Evolutionary conservation across 2,888 invertebrate species (phyloP), one percentile per base, ranked within the genome.

Genomic region (Lasioglossum calceatum): DNA sequence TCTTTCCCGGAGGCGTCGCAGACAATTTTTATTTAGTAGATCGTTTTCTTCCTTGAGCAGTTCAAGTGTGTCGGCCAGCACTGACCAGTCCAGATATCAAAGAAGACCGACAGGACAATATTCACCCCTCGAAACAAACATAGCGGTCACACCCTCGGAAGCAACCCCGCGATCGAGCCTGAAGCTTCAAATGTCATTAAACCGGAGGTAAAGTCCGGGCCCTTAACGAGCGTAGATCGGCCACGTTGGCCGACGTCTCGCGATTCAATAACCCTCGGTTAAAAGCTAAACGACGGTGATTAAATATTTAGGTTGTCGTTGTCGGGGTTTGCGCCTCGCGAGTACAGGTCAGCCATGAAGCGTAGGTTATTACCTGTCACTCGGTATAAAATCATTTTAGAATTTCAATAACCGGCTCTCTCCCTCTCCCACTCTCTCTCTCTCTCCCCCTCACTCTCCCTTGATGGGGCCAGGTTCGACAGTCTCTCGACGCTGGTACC

Each of bases 381-480:
- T 92, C 91, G 93, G 85, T 92, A 93, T 94, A 93, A 94, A 94
- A 94, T 94, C 94, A 94, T 93, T 93, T 92, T 91, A 92, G 93
- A 93, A 93, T 94, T 94, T 94, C 93, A 93, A 94, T 94, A 94
- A 93, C 90, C 92, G 81, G 75, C 82, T 72, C 12, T 10, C 39
- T 12, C 67, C 2, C 90, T 91, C 79, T 76, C 82, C 54, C 10
- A 2, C 36, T 32, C 79, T 76, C 81, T 73, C 32, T 16, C 5
- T 19, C 91, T 36, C 36, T 77, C 82, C 67, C 19, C 1, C 23
- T 4, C 77, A 75, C 54, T 23, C 54, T n/a, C n/a, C n/a, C 58
- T 58, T n/a, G 58, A 58, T 58, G 58, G 58, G 58, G 10, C 58
- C 58, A 58, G 58, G 58, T 58, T 75, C 77, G 77, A 54, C 77